A percentile compares a stretch with the other conserved stretches of the same genome.
Conservation (phyloP, 2,113 vertebrate genomes). For the Microcebus tavaratra region DNA sequence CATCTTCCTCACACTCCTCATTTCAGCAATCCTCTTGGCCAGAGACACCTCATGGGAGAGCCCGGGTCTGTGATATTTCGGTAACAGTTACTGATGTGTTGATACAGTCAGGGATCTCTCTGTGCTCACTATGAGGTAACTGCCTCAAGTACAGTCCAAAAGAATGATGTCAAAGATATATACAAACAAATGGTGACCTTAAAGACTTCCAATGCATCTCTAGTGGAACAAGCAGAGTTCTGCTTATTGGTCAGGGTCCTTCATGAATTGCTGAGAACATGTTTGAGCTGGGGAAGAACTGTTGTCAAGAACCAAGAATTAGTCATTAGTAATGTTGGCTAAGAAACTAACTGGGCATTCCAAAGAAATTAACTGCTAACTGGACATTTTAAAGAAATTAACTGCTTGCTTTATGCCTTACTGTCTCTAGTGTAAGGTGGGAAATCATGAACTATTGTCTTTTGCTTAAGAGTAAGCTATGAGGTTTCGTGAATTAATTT, state of each 20-base stretch:
- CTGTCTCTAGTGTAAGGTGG: not conserved
- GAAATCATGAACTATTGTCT: not conserved
- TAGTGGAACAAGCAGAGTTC: not conserved
- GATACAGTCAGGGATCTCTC: constrained; percentile 39
- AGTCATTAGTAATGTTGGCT: constrained; percentile 39
- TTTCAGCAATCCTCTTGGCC: constrained; percentile 37
- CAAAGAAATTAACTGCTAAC: constrained; percentile 43
- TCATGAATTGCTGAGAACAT: constrained; percentile 28
- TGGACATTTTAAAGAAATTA: constrained; percentile 38
- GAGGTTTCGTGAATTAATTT: not conserved
- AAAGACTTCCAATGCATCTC: not conserved
- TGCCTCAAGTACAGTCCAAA: constrained; percentile 45
- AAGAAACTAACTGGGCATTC: not conserved
- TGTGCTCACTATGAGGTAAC: constrained; percentile 51
- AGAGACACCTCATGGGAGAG: constrained; percentile 8
- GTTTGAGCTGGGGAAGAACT: not conserved
- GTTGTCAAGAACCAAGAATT: constrained; percentile 48
- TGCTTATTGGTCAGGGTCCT: not conserved
- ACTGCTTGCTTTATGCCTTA: constrained; percentile 1
- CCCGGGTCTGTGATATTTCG: constrained; percentile 35
- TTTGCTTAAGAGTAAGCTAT: not conserved
- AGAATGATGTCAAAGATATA: constrained; percentile 68
- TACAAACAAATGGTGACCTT: constrained; percentile 49
- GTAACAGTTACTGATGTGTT: constrained; percentile 58
- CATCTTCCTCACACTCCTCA: constrained; percentile 16